Percentiles rank a stretch among this genome's conserved stretches.
phyloP scores from a whole-genome alignment of 2,797 vertebrate genomes.

The Acipenser transmontanus region DNA sequence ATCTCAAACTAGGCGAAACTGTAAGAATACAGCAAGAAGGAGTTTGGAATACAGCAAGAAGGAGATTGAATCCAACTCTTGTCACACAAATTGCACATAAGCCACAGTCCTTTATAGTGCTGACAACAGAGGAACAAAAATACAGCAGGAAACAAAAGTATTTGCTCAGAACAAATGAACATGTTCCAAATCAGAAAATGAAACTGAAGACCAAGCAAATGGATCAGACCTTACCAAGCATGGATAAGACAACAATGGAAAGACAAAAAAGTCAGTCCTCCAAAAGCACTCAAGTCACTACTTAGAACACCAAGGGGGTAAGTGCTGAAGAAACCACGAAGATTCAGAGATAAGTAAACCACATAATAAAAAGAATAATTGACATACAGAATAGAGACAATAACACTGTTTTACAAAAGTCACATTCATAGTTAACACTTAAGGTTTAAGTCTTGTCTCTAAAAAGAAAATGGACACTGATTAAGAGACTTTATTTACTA shows the following conservation, averaged over 20 bases:
- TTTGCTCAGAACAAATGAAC: not conserved
- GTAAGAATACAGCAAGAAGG: not conserved
- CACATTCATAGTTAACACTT: no score
- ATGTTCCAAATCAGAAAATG: no score
- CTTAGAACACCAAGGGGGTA: not conserved
- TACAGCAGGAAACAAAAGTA: slow-evolving; percentile 6
- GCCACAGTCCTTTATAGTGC: not conserved
- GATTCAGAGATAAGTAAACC: no score
- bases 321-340: no score
- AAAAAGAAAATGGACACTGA: no score
- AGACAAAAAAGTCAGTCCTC: not conserved
- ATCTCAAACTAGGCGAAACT: not conserved
- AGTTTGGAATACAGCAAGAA: not conserved
- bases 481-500: no score
- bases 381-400: no score
- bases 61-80: not conserved
- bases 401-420: no score
- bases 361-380: no score
- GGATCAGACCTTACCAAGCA: not conserved
- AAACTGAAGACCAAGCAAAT: not conserved
- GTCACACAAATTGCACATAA: not conserved
- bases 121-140: slow-evolving; percentile 2
- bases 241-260: no score
- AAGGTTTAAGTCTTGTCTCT: no score
- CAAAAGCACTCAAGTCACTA: not conserved